These are phyloP conservation scores for Beaufortia kweichowensis DNA, from an alignment of 2,113 vertebrate species.

Conservation along the genomic window DNA sequence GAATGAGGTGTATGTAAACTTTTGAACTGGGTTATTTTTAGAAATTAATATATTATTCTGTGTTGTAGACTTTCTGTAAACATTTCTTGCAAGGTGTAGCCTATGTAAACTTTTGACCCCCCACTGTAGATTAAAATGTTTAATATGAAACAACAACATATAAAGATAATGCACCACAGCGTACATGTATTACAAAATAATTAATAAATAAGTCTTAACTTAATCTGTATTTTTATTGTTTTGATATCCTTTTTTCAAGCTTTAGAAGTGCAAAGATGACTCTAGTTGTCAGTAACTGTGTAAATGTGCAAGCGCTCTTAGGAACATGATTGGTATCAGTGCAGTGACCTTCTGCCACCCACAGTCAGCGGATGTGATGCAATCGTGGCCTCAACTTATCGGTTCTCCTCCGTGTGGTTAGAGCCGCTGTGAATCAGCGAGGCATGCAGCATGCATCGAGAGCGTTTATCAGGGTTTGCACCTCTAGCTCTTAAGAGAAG, in stretches of 20 bases:
- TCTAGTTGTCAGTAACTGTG: constrained; percentile 10
- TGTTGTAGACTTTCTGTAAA: too few relatives aligned
- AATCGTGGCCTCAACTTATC: constrained; percentile 70
- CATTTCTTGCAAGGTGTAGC: too few relatives aligned
- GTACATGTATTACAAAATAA: too few relatives aligned
- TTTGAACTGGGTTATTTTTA: too few relatives aligned
- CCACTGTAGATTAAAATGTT: too few relatives aligned
- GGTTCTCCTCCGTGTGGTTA: constrained; percentile 56
- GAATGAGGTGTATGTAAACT: too few relatives aligned
- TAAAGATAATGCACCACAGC: too few relatives aligned
- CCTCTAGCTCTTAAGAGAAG: not conserved
- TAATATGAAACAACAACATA: too few relatives aligned
- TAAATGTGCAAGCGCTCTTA: not conserved
- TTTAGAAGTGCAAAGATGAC: not conserved
- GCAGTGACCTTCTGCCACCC: constrained; percentile 59
- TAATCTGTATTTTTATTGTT: not conserved
- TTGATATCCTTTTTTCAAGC: not conserved
- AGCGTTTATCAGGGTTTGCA: constrained; percentile 27
- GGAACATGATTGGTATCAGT: constrained; percentile 61
- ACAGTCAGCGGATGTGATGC: constrained; percentile 84
- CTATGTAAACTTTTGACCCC: too few relatives aligned
- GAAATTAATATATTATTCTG: too few relatives aligned
- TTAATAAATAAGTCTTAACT: too few relatives aligned
- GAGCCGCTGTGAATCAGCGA: constrained; percentile 36
- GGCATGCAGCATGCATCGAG: not conserved